Base-by-base conservation (phyloP, 92 coral and sea anemone species). In the Pocillopora meandrina region DNA sequence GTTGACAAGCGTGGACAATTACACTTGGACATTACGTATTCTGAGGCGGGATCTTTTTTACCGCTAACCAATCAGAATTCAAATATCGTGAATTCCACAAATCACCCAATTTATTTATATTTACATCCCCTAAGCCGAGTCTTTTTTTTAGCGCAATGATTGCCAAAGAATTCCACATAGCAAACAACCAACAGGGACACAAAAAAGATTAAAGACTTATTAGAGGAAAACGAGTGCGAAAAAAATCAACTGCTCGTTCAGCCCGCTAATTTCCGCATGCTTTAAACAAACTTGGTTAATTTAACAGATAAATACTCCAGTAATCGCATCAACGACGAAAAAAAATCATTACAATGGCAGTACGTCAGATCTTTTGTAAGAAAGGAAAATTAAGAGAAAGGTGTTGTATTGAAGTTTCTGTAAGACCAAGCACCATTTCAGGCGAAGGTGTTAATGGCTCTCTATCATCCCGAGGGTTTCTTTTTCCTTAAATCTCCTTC, bases 1-100 rank as follows among this genome's bases (percentile, higher is more conserved):
- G 90, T 70, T 88, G 95, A 91, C 95, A 91, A 78, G 82, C 57
- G 56, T 34, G 85, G 36, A 89, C 92, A 89, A 91, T 91, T 74
- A 76, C 81, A 70, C 77, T 77, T 36, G 74, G 31, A 86, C 93
- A 87, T 83, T 90, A 85, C 91, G 91, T 88, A 88, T 84, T 57
- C 55, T 65, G 31, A 80, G 94, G 91, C 91, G 94, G 94, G 85
- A 16, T 58, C 49, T 60, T 55, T 26, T 18, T 47, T 58, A 78
- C 85, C 82, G 78, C 81, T 34, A 81, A 76, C 94, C 94, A 91
- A 91, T 91, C 86, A 91, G 16, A 76, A 65, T 65, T 9, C 72
- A 21, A 75, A 18, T 12, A 19, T 23, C 49, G 61, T 72, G 81
- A 79, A 79, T 90, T 84, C 94, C 91, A 84, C 87, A 78, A 91